These are phyloP conservation scores for Exaiptasia diaphana DNA, from an alignment of 64 coral and sea anemone genomes.

Conservation along the genomic window DNA sequence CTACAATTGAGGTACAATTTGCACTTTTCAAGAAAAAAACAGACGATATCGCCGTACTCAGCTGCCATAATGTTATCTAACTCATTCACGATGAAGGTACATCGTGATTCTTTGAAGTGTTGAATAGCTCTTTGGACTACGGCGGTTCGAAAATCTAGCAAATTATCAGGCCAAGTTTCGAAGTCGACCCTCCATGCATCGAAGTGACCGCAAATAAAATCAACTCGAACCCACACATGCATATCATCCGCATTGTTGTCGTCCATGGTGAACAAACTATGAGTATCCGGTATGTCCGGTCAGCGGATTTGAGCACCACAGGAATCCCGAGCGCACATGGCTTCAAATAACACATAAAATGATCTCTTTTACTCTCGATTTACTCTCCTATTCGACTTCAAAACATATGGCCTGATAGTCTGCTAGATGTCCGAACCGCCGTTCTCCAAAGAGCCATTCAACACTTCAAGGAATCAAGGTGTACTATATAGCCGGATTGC, in stretches of 20 bases:
- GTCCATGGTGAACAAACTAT: neutral
- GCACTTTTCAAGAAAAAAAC: constrained; percentile 12
- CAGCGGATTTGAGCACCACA: neutral
- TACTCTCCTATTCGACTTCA: neutral
- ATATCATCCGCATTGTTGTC: neutral
- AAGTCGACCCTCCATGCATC: neutral
- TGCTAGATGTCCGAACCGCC: neutral
- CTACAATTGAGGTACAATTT: constrained; percentile 1
- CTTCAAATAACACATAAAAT: neutral
- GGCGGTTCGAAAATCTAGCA: neutral
- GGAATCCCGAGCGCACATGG: neutral
- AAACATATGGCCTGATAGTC: neutral
- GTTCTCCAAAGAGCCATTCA: too few relatives aligned
- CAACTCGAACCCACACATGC: constrained; percentile 1
- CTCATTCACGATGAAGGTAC: constrained; percentile 18
- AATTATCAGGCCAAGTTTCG: constrained; percentile 4
- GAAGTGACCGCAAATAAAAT: constrained; percentile 19
- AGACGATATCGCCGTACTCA: neutral
- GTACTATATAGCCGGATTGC: too few relatives aligned
- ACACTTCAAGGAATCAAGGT: too few relatives aligned
- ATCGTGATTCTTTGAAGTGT: constrained; percentile 21
- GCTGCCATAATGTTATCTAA: constrained; percentile 5
- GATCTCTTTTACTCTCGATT: neutral
- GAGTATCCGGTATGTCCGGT: neutral
- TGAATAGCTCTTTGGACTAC: constrained; percentile 8